Percentiles rank a stretch among this genome's conserved stretches.
Conservation (phyloP, 2,113 vertebrate species). For the Lethenteron camtschaticum region DNA sequence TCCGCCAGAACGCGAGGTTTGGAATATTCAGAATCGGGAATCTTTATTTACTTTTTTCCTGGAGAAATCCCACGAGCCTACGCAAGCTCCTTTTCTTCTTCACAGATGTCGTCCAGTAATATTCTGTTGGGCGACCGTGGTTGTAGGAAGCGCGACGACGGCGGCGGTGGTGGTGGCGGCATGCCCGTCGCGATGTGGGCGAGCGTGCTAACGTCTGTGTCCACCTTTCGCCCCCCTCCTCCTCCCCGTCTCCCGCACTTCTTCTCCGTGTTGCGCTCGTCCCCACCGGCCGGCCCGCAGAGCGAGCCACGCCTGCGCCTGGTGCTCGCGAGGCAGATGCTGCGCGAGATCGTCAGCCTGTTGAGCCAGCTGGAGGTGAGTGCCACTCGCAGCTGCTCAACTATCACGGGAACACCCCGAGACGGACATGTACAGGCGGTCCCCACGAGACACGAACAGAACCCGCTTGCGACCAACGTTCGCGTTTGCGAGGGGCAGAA, state of each 20-base stretch:
- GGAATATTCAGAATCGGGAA: too few species aligned
- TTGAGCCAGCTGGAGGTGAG: constrained; percentile 50
- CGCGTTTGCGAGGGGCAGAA: not conserved
- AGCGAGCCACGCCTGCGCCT: constrained; percentile 60
- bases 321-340: constrained; percentile 53
- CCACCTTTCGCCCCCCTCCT: not conserved
- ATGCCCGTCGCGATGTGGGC: not conserved
- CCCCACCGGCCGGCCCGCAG: constrained; percentile 17
- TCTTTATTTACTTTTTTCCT: too few species aligned
- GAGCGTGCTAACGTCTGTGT: not conserved
- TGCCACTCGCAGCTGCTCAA: not conserved
- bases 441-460: not conserved
- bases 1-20: too few species aligned
- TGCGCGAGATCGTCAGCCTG: constrained; percentile 44
- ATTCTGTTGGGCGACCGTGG: not conserved
- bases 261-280: too few species aligned
- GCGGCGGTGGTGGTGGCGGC: not conserved
- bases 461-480: not conserved
- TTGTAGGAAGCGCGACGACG: not conserved
- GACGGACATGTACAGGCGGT: not conserved
- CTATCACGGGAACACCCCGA: not conserved
- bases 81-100: not conserved
- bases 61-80: too few species aligned
- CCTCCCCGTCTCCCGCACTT: not conserved
- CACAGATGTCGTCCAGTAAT: not conserved